A percentile compares a stretch with the other conserved stretches of the same genome.
These are phyloP conservation scores for Lymantria monacha DNA, from an alignment of 2,888 invertebrate species.

Conservation along the genomic window DNA sequence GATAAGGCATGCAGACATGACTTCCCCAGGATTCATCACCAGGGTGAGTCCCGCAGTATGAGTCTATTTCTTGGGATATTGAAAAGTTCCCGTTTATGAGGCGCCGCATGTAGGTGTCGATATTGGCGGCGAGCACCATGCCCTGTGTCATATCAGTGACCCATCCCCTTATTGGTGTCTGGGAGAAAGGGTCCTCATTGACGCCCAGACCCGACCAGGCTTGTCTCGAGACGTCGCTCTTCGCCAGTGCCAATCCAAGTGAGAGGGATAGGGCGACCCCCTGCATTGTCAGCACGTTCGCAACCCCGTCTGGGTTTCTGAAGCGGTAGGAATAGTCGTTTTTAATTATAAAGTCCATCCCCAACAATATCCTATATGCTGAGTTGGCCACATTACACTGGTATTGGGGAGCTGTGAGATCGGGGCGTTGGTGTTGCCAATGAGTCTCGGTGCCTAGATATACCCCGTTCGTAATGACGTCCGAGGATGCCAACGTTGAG, in stretches of 20 bases:
- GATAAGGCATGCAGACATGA: slow-evolving; percentile 3
- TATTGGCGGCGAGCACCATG: neutral
- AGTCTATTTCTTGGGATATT: neutral
- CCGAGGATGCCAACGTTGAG: neutral
- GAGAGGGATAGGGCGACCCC: slow-evolving; percentile 7
- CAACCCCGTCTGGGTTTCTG: slow-evolving; percentile 3
- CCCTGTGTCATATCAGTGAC: neutral
- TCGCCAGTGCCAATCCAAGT: slow-evolving; percentile 1
- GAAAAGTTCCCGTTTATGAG: neutral
- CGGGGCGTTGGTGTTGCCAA: slow-evolving; percentile 1
- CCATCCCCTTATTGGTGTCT: slow-evolving; percentile 5
- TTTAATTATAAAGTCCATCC: slow-evolving; percentile 4
- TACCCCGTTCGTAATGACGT: neutral
- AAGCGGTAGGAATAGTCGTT: slow-evolving; percentile 5
- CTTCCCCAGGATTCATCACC: neutral
- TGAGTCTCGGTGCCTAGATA: neutral
- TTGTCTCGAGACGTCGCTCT: slow-evolving; percentile 5
- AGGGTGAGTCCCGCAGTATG: neutral
- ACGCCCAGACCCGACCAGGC: slow-evolving; percentile 7
- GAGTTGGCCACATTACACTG: slow-evolving; percentile 11
- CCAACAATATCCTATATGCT: slow-evolving; percentile 2
- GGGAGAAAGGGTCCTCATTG: slow-evolving; percentile 3
- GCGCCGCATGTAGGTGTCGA: neutral
- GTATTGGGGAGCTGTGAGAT: slow-evolving; percentile 1
- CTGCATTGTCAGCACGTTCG: slow-evolving; percentile 10